Base-by-base conservation (phyloP, 2,888 invertebrate species). In the Apotomis turbidana region DNA sequence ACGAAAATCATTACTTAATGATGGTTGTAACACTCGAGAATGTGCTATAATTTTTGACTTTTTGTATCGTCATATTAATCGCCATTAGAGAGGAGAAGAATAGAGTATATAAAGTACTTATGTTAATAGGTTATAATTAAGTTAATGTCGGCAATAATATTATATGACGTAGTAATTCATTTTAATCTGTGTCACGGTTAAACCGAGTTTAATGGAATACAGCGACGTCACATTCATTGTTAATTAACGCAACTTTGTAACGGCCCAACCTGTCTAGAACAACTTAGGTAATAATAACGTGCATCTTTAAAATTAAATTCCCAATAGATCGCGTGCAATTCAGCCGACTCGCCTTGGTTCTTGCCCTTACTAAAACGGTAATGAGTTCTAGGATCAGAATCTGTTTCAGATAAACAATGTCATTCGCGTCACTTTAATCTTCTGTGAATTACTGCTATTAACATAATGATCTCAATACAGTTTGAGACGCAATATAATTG, bases 281-380 rank as follows among this genome's bases (percentile, higher is more conserved):
- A 44, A 63, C 13, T 63, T 8, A 63, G 41, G n/a, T 41, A 4
- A 64, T 64, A 64, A 54, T 64, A 12, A 58, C 49, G 49, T 49
- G 27, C 51, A n/a, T 12, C 6, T 62, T 62, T 51, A 52, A 55
- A 64, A 13, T 49, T 5, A 44, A 58, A 58, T 60, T 61, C n/a
- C 44, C 55, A 12, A 15, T 3, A 62, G 51, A 57, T 71, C 67
- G 71, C 71, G 71, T 71, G 71, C 55, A 27, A 27, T 27, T 27
- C 27, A 57, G n/a, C 15, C 27, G 9, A 57, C 51, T 57, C 27
- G 61, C 71, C 67, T 71, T 71, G 67, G 67, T 61, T n/a, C 57
- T 68, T 27, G 55, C 55, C 15, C 49, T 10, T 57, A 55, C 67
- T 67, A 55, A 71, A 15, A 4, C 13, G 36, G 62, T 15, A 59